Conservation (phyloP, 2,797 vertebrate species). For the Tokudaia muenninki region DNA sequence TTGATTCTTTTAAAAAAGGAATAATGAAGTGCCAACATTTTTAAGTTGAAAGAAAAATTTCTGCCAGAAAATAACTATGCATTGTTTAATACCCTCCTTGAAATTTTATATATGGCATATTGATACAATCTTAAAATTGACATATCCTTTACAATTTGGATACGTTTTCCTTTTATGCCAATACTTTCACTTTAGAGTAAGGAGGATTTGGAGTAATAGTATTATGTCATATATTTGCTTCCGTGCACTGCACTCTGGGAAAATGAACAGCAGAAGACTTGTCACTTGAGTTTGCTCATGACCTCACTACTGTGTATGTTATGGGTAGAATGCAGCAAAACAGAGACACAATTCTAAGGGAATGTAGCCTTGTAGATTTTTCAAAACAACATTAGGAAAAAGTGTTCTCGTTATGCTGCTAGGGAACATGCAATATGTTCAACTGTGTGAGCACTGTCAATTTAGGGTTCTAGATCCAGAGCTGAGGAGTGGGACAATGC, state of each 20-base stretch:
- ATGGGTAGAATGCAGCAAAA: background rate
- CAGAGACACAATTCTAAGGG: constrained; percentile 43
- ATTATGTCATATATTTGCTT: constrained; percentile 61
- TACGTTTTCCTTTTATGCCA: constrained; percentile 37
- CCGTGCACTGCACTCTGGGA: constrained; percentile 35
- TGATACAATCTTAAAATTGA: constrained; percentile 24
- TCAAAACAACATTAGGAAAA: constrained; percentile 59
- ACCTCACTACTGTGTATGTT: constrained; percentile 22
- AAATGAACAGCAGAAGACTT: constrained; percentile 57
- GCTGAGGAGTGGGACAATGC: background rate
- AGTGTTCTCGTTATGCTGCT: constrained; percentile 25
- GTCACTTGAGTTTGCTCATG: constrained; percentile 69
- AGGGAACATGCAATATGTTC: constrained; percentile 24
- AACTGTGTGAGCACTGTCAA: background rate
- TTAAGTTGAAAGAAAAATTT: constrained; percentile 50
- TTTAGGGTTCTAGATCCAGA: background rate
- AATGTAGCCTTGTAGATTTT: constrained; percentile 61
- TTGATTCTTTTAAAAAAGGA: constrained; percentile 61
- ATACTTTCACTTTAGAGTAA: constrained; percentile 20
- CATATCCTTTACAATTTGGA: background rate
- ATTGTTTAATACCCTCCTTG: background rate
- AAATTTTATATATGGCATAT: constrained; percentile 25
- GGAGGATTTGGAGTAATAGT: constrained; percentile 40
- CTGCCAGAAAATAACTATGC: background rate
- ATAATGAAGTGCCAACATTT: background rate